Base-by-base conservation (phyloP, 2,797 vertebrate species). In the Hybognathus amarus region DNA sequence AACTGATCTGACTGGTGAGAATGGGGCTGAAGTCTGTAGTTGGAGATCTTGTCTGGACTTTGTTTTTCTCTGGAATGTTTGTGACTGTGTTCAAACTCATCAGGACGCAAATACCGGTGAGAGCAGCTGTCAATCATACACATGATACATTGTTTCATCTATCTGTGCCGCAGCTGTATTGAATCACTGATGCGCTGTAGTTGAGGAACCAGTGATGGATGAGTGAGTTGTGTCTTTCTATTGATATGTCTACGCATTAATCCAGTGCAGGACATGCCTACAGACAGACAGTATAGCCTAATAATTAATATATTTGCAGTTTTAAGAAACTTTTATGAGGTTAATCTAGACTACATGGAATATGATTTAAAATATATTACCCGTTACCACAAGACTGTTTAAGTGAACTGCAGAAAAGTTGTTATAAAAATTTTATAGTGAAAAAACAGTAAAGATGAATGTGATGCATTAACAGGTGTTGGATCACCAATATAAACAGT, bases 41-140 rank as follows among this genome's bases (percentile, higher is more conserved):
- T 73, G 87, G 83, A 88, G 79, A 84, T 84, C 20, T 56, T 30
- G 45, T 92, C 82, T 86, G 91, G 85, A 85, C 90, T 86, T 77
- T 87, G 38, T 6, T 77, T 45, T 63, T 5, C 27, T 78, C 24
- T 64, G 59, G 76, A 33, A 89, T 56, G 85, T 87, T 79, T 89
- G 86, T 73, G 82, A 85, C 47, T 87, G 83, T 77, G 70, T 87
- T 66, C 90, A 80, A 18, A 88, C 88, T 13, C 82, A 87, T 40
- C 38, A 83, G 18, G 80, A 85, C 63, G 42, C 40, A 5, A 47
- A 80, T n/a, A 88, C 90, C 38, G 93, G 95, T 95, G 86, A 92
- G 94, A 85, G 54, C 61, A 70, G 36, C 73, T 83, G 82, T 70
- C 82, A 83, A 22, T 70, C 74, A 70, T 36, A 83, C 81, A 40